Evolutionary conservation across 2,113 vertebrate genomes (phyloP), one percentile per base, ranked within the genome.

Genomic region (Rutilus rutilus): DNA sequence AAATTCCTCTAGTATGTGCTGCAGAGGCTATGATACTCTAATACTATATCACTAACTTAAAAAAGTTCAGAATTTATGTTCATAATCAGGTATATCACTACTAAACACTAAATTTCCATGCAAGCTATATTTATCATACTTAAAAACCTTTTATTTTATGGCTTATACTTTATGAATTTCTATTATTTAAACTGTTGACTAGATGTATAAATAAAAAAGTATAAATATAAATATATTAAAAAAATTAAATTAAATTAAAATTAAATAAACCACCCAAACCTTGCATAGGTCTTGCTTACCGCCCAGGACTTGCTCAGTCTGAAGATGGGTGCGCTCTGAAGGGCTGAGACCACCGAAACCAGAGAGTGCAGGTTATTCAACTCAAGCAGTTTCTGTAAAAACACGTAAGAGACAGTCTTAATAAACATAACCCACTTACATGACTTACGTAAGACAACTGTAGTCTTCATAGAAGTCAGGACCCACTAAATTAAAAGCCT

Each of bases 251-350:
- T 5, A 73, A 71, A 71, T 0, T 60, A 60, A 73, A 71, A 42
- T 65, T 15, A 33, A 65, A 17, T 33, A 27, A 65, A 30, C 4
- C 36, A 67, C n/a, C 73, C n/a, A 36, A 71, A 64, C n/a, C 21
- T 45, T 9, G n/a, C 57, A 12, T 64, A 64, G 60, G 36, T 73
- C 5, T 52, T 50, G 74, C 97, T 97, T 95, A 99, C 98, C 90
- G 97, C 97, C 98, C 98, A 99, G 81, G 98, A 99, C 92, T 99
- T 99, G 57, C 95, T 96, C 89, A 99, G 95, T 91, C 98, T 95
- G 94, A 99, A 99, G 92, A 99, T 99, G 11, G 98, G 97, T 0
- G 97, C 98, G 0, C 98, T 99, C 83, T 99, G 97, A 90, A 99
- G 92, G 1, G 97, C 97, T 1, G 98, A 99, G 45, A 99, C 96